These are phyloP conservation scores for Buteo buteo DNA, from an alignment of 2,113 vertebrate species.

Conservation along the genomic window DNA sequence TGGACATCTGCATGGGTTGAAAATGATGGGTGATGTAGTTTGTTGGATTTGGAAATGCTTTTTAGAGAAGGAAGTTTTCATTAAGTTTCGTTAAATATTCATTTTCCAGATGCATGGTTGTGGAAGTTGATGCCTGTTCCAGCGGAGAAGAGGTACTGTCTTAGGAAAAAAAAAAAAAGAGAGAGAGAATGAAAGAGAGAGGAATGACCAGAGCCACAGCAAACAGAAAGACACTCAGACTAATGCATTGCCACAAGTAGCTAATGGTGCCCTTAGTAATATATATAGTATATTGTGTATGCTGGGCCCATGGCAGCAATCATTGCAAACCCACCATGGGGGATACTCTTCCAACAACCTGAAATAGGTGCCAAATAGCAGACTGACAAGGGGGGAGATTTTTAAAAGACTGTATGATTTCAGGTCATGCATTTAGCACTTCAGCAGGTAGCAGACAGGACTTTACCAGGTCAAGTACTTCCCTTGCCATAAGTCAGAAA, in stretches of 20 bases:
- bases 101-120: neutral
- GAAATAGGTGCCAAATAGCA: neutral
- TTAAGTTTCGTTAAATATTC: neutral
- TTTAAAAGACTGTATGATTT: neutral
- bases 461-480: neutral
- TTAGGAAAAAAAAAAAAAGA: neutral
- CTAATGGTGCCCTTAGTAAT: neutral
- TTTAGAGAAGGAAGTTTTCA: neutral
- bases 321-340: neutral
- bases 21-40: neutral
- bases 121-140: neutral
- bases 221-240: neutral
- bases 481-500: neutral
- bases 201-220: neutral
- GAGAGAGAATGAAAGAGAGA: neutral
- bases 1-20: neutral
- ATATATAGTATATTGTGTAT: accelerated
- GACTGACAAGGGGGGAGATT: neutral
- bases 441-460: neutral
- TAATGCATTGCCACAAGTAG: neutral
- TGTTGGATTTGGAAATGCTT: neutral
- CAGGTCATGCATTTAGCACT: neutral
- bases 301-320: neutral
- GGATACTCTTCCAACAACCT: neutral
- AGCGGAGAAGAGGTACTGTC: neutral